Evolutionary conservation across 1,140 invertebrate genomes (phyloP).

Genomic region (Heterodera carotae): DNA sequence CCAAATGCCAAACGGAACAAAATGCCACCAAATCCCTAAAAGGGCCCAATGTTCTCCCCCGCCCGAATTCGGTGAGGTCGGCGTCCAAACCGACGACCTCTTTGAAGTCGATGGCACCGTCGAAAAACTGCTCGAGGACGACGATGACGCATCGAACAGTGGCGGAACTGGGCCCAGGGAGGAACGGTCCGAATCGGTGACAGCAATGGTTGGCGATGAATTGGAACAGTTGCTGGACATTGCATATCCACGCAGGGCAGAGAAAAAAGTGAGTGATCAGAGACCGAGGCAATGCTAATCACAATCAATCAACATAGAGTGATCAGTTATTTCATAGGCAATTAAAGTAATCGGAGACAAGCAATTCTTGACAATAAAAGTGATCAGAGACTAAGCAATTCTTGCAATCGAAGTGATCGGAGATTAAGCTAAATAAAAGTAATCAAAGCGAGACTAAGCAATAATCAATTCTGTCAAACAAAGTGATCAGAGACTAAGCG

Average conservation of each 20-base stretch:
- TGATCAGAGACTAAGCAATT: too few species aligned
- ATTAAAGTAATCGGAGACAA: too few species aligned
- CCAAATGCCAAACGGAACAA: too few species aligned
- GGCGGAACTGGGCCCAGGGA: neutral
- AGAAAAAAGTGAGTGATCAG: slow-evolving; percentile 12
- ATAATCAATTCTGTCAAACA: too few species aligned
- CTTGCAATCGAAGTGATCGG: too few species aligned
- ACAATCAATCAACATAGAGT: too few species aligned
- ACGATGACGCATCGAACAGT: neutral
- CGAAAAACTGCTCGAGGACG: neutral
- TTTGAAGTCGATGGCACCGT: neutral
- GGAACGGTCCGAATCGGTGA: slow-evolving; percentile 19
- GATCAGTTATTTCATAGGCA: too few species aligned
- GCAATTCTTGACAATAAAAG: too few species aligned
- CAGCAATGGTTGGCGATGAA: slow-evolving; percentile 15
- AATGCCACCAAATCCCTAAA: neutral
- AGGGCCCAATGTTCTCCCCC: slow-evolving; percentile 32
- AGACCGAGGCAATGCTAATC: neutral
- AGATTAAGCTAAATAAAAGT: too few species aligned
- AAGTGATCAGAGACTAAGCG: too few species aligned
- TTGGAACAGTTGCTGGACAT: neutral
- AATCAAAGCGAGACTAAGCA: too few species aligned
- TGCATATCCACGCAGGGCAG: neutral
- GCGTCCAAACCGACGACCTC: slow-evolving; percentile 23
- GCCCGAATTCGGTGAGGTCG: slow-evolving; percentile 25